phyloP scores from a whole-genome alignment of 2,113 vertebrate species.

The Strix uralensis region DNA sequence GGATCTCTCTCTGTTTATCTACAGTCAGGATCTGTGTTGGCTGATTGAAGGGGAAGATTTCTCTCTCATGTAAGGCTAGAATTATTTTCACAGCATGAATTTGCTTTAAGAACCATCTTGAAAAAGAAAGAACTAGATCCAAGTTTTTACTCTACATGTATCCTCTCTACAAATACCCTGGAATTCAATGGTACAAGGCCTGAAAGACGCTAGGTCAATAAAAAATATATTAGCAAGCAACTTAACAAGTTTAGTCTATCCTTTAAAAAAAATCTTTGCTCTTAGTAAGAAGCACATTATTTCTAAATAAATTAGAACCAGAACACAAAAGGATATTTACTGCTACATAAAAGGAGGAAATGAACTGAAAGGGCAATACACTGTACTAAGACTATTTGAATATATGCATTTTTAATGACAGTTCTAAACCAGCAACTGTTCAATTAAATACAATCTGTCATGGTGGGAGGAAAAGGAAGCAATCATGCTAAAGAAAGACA shows the following conservation, averaged over 20 bases:
- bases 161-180: background rate
- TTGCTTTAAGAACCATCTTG: background rate
- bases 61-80: background rate
- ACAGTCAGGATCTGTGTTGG: background rate
- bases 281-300: constrained; percentile 16
- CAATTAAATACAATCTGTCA: constrained; percentile 75
- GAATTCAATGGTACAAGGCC: background rate
- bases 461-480: background rate
- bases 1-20: background rate
- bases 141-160: background rate
- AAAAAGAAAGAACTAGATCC: background rate
- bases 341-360: constrained; percentile 47
- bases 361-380: constrained; percentile 33
- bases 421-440: constrained; percentile 68
- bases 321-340: constrained; percentile 42
- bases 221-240: background rate
- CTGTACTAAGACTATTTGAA: constrained; percentile 38
- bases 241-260: background rate
- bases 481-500: constrained; percentile 6
- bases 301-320: constrained; percentile 58
- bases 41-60: background rate
- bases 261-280: background rate
- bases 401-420: constrained; percentile 62
- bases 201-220: background rate
- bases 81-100: background rate